phyloP scores from a whole-genome alignment of 2,888 invertebrate species.

The Cephus runcator region DNA sequence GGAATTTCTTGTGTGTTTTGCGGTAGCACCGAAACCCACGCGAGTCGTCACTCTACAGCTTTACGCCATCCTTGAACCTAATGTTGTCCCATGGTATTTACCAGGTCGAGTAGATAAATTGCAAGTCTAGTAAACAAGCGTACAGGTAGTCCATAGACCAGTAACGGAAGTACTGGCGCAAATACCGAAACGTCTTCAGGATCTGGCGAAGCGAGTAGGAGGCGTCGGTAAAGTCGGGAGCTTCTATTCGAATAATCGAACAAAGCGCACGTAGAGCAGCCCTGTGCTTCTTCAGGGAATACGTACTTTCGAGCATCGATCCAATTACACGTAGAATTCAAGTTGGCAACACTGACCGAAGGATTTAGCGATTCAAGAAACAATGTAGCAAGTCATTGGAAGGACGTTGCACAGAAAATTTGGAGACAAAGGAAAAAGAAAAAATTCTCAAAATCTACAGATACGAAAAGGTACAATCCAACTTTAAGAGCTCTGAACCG shows the following conservation, averaged over 20 bases:
- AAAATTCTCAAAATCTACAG: too few species aligned
- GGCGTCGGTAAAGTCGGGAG: neutral
- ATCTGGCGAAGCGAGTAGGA: neutral
- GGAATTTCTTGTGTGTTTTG: neutral
- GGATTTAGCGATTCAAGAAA: neutral
- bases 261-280: neutral
- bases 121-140: neutral
- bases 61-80: neutral
- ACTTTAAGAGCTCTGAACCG: too few species aligned
- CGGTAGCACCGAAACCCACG: neutral
- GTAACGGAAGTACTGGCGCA: neutral
- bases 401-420: too few species aligned
- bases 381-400: too few species aligned
- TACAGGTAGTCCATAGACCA: neutral
- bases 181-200: neutral
- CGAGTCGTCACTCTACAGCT: neutral
- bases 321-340: neutral
- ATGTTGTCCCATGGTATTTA: neutral
- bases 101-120: neutral
- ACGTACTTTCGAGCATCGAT: neutral
- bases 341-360: neutral
- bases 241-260: neutral
- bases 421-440: too few species aligned
- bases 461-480: too few species aligned
- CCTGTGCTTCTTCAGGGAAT: neutral